Base-by-base conservation (phyloP, 2,888 invertebrate genomes). In the Drosophila rubida region DNA sequence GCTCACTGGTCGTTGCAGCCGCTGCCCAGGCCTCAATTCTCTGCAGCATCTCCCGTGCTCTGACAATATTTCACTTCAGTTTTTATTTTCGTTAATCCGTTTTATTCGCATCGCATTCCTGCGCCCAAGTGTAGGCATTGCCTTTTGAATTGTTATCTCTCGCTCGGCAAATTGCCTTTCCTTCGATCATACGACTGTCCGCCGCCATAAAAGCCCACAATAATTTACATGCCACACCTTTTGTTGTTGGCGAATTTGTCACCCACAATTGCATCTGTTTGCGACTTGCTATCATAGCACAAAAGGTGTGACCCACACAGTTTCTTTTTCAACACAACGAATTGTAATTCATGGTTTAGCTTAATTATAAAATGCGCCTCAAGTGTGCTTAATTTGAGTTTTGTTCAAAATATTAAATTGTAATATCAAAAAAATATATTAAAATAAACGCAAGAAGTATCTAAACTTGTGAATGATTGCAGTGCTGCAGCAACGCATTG, bases 1-100 rank as follows among this genome's bases (percentile, higher is more conserved):
- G 50, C 71, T 19, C 25, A 46, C 27, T 22, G 42, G 46, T 61
- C 69, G 54, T 75, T 69, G 45, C 46, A 61, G 6, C 23, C 14
- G 30, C 14, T 19, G 19, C 19, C 23, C n/a, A 42, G 9, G 22
- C 58, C 60, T 16, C 35, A 37, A 22, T 50, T 25, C n/a, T n/a
- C 22, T 7, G 23, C 25, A 22, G 39, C 53, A 37, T 65, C 65
- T 64, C 39, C 35, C 11, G 9, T 14, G 14, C 32, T 39, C 11
- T 8, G 27, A 9, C 53, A 11, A 73, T 58, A 53, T 66, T 48
- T 51, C 41, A 67, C 51, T 57, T 58, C 8, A 46, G 14, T 23
- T 37, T 37, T 37, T 27, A 35, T 37, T 57, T 42, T 58, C 13
- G 14, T 32, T 48, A 48, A 72, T 57, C 25, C 48, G 16, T 39